Evolutionary conservation across 1,140 invertebrate species (phyloP), one percentile per base, ranked within the genome.

Genomic region (Hyposmocoma kahamanoa): DNA sequence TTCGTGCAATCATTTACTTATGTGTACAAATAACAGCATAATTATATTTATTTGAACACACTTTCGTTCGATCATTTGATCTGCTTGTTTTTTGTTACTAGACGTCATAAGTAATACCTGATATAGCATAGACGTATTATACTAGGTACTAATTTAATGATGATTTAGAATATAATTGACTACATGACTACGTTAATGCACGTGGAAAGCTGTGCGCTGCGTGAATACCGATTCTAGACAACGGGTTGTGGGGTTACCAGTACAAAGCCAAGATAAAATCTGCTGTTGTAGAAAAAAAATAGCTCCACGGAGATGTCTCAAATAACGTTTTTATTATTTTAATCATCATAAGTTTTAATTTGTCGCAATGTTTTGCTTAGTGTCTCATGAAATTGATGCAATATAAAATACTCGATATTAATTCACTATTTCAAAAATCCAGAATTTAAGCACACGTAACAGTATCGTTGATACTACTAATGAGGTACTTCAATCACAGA

Each of bases 271-370:
- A 62, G 50, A 51, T 60, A 42, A 53, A 59, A 62, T 56, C 46
- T 66, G 70, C 75, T 84, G 80, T 84, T 82, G 80, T 82, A 84
- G 80, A 75, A 84, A 84, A 79, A 84, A 84, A 80, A 43, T 82
- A 84, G 80, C 78, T 67, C 80, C 78, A 73, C 67, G 53, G 57
- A 57, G 68, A 42, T 52, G 34, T 43, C 38, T 28, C 50, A n/a
- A n/a, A n/a, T n/a, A n/a, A n/a, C n/a, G n/a, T n/a, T n/a, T 52
- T 50, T 41, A 30, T 46, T 52, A 43, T 56, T 48, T 54, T 55
- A 44, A 39, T 57, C 26, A 43, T 55, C 50, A 52, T 53, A 39
- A 26, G 55, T 54, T 62, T 41, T 61, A 59, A 54, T 59, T 36
- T 66, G 67, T 57, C 48, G 21, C 51, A 73, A 62, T 49, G 62